Conservation (phyloP, 2,113 vertebrate species). For the Emydocephalus ijimae region DNA sequence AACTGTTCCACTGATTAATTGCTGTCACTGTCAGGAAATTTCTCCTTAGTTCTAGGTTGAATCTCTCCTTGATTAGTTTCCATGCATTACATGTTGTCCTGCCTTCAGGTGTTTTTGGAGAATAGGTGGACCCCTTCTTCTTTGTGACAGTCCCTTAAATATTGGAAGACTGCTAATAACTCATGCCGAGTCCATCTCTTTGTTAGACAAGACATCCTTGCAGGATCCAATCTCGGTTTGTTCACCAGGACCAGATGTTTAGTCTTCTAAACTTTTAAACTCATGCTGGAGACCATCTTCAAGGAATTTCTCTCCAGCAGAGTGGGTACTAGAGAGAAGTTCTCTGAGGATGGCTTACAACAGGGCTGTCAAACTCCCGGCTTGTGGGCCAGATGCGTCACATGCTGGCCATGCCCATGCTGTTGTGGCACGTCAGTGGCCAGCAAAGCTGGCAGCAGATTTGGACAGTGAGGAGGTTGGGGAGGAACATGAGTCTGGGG, state of each 20-base stretch:
- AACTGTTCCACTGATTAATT: background rate
- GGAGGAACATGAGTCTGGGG: too few relatives aligned
- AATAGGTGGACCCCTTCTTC: background rate
- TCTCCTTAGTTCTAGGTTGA: background rate
- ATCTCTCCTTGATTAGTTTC: background rate
- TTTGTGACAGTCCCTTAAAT: background rate
- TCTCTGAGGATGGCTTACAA: too few relatives aligned
- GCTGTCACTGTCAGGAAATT: background rate
- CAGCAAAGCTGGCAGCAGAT: too few relatives aligned
- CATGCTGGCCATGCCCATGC: too few relatives aligned
- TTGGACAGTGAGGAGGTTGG: too few relatives aligned
- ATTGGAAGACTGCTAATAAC: background rate
- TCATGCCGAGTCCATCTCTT: background rate
- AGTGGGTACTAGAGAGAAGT: too few relatives aligned
- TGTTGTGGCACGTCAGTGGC: too few relatives aligned
- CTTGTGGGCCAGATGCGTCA: too few relatives aligned
- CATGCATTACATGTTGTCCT: background rate
- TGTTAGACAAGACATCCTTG: background rate
- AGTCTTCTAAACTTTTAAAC: too few relatives aligned
- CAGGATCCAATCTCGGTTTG: background rate
- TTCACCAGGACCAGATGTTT: background rate
- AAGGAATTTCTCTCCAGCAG: too few relatives aligned
- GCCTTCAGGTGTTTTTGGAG: background rate
- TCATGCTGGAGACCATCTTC: too few relatives aligned
- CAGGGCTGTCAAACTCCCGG: too few relatives aligned